A percentile compares a stretch with the other conserved stretches of the same genome.
These are phyloP conservation scores for Tiaroga cobitis DNA, from an alignment of 2,797 vertebrate genomes.

Conservation along the genomic window DNA sequence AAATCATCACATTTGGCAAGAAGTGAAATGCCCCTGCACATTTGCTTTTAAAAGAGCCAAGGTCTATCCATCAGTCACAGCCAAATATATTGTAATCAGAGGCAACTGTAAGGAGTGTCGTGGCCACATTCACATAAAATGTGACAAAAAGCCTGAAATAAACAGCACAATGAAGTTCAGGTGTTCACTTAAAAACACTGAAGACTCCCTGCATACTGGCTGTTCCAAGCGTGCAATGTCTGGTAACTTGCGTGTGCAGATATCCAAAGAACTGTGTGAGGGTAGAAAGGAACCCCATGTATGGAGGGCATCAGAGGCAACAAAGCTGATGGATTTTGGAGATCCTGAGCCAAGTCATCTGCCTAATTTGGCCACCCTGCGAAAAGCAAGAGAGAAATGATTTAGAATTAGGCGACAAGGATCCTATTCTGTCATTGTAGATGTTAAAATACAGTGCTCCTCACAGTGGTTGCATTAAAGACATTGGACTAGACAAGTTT, in stretches of 20 bases:
- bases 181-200: not conserved
- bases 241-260: not conserved
- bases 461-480: too few species aligned
- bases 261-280: conserved; percentile 23
- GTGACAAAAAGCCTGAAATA: not conserved
- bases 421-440: too few species aligned
- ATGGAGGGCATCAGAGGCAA: not conserved
- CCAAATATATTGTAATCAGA: not conserved
- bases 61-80: conserved; percentile 7
- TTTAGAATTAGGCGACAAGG: too few species aligned
- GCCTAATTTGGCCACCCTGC: too few species aligned
- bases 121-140: not conserved
- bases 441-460: too few species aligned
- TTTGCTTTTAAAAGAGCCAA: conserved; percentile 14
- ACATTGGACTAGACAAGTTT: too few species aligned
- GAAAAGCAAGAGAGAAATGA: too few species aligned
- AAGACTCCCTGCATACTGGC: not conserved
- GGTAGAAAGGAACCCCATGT: too few species aligned
- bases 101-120: not conserved
- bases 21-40: not conserved
- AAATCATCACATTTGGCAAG: conserved; percentile 19
- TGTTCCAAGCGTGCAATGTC: not conserved
- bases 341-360: too few species aligned
- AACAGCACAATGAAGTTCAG: not conserved
- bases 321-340: not conserved